These are phyloP conservation scores for Aeoliscus strigatus DNA, from an alignment of 2,797 vertebrate genomes.

Conservation along the genomic window DNA sequence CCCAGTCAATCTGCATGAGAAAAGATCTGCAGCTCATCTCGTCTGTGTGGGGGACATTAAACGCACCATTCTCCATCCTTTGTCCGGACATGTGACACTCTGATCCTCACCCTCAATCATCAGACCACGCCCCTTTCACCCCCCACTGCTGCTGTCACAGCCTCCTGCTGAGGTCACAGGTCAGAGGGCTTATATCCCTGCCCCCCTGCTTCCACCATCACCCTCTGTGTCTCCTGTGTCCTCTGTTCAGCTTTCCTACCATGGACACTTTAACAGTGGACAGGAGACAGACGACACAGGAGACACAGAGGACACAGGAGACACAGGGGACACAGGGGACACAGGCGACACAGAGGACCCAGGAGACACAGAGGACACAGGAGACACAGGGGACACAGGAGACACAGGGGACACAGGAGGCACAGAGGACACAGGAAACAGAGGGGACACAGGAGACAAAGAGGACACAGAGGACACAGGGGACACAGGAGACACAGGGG, in stretches of 20 bases:
- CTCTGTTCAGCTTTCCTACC: conserved; percentile 43
- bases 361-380: too few species aligned
- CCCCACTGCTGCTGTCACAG: conserved; percentile 34
- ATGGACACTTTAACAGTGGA: conserved; percentile 31
- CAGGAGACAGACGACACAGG: neutral
- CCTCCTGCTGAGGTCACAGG: conserved; percentile 40
- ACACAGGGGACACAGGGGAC: too few species aligned
- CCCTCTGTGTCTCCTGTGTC: conserved; percentile 14
- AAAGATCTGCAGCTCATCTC: conserved; percentile 15
- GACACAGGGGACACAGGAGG: too few species aligned
- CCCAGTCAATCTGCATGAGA: conserved; percentile 28
- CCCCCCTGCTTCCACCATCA: conserved; percentile 15
- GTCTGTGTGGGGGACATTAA: conserved; percentile 1
- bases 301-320: too few species aligned
- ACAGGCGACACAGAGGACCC: too few species aligned
- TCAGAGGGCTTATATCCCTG: conserved; percentile 24
- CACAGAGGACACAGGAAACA: too few species aligned
- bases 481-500: too few species aligned
- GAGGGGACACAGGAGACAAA: too few species aligned
- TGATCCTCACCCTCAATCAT: conserved; percentile 32
- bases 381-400: too few species aligned
- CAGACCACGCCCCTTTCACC: conserved; percentile 28
- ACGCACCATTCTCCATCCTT: conserved; percentile 24
- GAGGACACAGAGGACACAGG: too few species aligned
- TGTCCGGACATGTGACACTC: conserved; percentile 25